These are phyloP conservation scores for Papilio dardanus DNA, from an alignment of 1,140 invertebrate genomes.

Conservation along the genomic window DNA sequence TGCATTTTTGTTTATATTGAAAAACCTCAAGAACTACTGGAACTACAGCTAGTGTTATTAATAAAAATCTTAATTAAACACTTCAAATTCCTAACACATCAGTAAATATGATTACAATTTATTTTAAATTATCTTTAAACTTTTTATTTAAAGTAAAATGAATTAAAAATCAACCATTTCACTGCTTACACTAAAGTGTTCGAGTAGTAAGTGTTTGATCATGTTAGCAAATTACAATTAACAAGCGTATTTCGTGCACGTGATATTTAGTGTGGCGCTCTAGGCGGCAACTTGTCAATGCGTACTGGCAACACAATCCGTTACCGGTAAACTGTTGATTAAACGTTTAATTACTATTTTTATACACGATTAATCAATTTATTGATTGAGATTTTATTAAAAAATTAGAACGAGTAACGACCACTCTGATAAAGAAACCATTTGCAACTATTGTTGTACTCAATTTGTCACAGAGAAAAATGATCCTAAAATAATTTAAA, in stretches of 20 bases:
- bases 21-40: too few species aligned
- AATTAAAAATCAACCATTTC: background rate
- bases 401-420: conserved; percentile 48
- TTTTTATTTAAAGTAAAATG: too few species aligned
- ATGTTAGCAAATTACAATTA: conserved; percentile 25
- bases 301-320: conserved; percentile 46
- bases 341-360: conserved; percentile 61
- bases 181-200: conserved; percentile 7
- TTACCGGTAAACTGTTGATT: conserved; percentile 51
- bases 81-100: too few species aligned
- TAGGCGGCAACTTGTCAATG: conserved; percentile 57
- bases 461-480: too few species aligned
- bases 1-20: too few species aligned
- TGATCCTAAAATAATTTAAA: too few species aligned
- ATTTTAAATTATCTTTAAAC: too few species aligned
- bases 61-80: too few species aligned
- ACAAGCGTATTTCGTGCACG: conserved; percentile 44
- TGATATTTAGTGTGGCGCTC: conserved; percentile 55
- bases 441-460: too few species aligned
- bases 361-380: conserved; percentile 60
- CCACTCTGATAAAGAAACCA: too few species aligned
- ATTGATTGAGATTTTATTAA: conserved; percentile 61
- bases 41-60: too few species aligned
- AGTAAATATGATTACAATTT: too few species aligned
- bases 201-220: conserved; percentile 22